phyloP scores from a whole-genome alignment of 1,140 invertebrate genomes.

The Lepidurus apus region DNA sequence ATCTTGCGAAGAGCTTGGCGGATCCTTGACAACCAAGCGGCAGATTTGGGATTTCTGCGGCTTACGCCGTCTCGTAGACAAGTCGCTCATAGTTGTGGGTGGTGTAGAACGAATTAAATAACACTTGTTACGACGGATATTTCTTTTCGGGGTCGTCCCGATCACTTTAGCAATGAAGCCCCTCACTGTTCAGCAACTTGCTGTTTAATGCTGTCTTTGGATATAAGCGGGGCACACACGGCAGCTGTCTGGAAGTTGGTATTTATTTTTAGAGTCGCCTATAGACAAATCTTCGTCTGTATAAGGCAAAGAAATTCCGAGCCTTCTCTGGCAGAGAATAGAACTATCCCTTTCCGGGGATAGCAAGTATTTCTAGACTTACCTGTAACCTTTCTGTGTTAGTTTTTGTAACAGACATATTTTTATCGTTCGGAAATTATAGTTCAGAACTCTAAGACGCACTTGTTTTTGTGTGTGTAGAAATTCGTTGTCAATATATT shows the following conservation, averaged over 20 bases:
- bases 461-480: too few relatives aligned
- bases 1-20: slow-evolving; percentile 44
- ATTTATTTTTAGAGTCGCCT: slow-evolving; percentile 22
- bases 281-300: slow-evolving; percentile 22
- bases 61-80: slow-evolving; percentile 74
- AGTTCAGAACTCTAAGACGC: too few relatives aligned
- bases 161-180: neutral
- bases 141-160: neutral
- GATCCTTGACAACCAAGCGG: slow-evolving; percentile 82
- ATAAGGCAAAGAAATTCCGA: slow-evolving; percentile 14
- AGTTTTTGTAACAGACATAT: too few relatives aligned
- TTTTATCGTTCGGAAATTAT: neutral
- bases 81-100: slow-evolving; percentile 55
- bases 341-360: neutral
- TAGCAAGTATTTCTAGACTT: neutral
- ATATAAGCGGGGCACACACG: slow-evolving; percentile 10
- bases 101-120: neutral
- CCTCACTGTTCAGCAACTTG: slow-evolving; percentile 21
- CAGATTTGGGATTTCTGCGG: slow-evolving; percentile 86
- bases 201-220: slow-evolving; percentile 21
- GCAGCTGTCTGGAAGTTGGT: slow-evolving; percentile 17
- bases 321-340: neutral
- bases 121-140: neutral
- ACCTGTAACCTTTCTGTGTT: neutral
- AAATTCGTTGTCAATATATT: too few relatives aligned